Evolutionary conservation across 2,888 invertebrate species (phyloP).

Genomic region (Achlya flavicornis): DNA sequence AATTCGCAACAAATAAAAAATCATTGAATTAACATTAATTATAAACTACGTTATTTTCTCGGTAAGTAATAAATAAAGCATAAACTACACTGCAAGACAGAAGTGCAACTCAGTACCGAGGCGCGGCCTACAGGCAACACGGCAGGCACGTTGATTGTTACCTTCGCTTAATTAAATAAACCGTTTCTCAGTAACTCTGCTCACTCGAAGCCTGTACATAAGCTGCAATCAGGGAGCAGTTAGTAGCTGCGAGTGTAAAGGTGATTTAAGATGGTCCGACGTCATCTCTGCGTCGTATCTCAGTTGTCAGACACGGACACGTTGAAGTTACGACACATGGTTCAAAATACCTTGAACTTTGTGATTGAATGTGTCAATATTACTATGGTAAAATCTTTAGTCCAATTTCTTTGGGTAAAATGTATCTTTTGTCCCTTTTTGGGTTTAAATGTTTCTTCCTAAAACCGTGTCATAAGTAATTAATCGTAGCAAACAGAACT

Average conservation of each 20-base stretch:
- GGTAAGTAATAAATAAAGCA: slow-evolving; percentile 1
- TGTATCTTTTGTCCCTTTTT: no score
- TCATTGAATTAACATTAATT: not conserved
- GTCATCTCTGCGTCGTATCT: not conserved
- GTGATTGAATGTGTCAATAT: no score
- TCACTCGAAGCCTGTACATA: slow-evolving; percentile 25
- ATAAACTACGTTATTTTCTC: not conserved
- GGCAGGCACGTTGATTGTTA: slow-evolving; percentile 61
- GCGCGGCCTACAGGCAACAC: slow-evolving; percentile 32
- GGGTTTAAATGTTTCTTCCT: no score
- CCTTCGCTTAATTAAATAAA: slow-evolving; percentile 76
- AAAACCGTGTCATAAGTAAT: no score
- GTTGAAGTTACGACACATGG: not conserved
- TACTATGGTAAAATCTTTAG: no score
- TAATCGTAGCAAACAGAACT: no score
- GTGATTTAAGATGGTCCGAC: not conserved
- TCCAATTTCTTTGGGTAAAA: no score
- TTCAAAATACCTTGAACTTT: no score
- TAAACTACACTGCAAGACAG: not conserved
- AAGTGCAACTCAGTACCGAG: slow-evolving; percentile 14
- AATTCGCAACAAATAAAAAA: not conserved
- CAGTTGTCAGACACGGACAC: no score
- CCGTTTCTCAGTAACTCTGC: slow-evolving; percentile 58
- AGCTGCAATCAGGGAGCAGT: slow-evolving; percentile 17
- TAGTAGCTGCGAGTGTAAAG: slow-evolving; percentile 9